Evolutionary conservation across 2,113 vertebrate species (phyloP), one percentile per base, ranked within the genome.

Genomic region (Mandrillus leucophaeus): DNA sequence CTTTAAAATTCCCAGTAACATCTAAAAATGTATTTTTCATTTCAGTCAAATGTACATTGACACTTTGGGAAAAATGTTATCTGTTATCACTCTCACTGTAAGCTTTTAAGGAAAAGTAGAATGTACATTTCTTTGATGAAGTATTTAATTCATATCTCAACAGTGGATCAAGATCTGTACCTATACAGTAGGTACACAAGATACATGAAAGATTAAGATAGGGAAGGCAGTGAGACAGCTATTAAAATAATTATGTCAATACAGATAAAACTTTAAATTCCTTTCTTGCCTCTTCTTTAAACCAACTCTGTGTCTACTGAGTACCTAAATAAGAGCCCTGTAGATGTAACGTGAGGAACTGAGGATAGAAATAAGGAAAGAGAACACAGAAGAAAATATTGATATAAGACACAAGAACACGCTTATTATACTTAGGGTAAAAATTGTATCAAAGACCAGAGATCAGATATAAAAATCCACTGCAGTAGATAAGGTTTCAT

Each of bases 1-100:
- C 25, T 92, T 96, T 94, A 88, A 94, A 64, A 66, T 97, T 84
- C 72, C 79, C 79, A 75, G 57, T 68, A 82, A 86, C 20, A 90
- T 61, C 32, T 38, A 72, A 70, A 88, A 84, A 14, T 12, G n/a
- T 17, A 45, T 73, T 79, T 73, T 73, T 79, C 35, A 64, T 64
- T 32, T 84, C 43, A 64, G 27, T 52, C 43, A 72, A 85, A 88
- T 5, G 50, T 18, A 68, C 32, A 50, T 52, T 50, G 43, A 80
- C 11, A 64, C 22, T 78, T 52, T 52, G 35, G n/a, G 17, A 22
- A 16, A 25, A 59, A 40, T 43, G 6, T 10, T 50, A 38, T n/a
- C 35, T 95, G 48, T 72, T n/a, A 81, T 81, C n/a, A 81, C 10
- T 27, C 32, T 66, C 23, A 78, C 59, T 50, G 4, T 59, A 87